Conservation (phyloP, 2,888 invertebrate genomes). For the Melinaea marsaeus region DNA sequence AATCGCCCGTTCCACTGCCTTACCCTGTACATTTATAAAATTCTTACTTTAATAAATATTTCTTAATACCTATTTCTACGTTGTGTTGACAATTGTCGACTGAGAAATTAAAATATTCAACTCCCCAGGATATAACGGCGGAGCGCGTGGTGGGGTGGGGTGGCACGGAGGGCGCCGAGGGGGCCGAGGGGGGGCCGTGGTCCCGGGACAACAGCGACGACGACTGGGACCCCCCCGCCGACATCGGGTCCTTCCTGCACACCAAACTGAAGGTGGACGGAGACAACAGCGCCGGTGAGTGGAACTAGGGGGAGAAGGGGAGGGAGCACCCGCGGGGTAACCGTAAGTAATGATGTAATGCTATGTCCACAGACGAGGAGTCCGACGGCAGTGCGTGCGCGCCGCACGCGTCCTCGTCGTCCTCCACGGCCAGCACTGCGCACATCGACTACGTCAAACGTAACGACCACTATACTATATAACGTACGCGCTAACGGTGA, state of each 20-base stretch:
- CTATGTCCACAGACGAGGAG: constrained; percentile 52
- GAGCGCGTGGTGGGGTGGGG: constrained; percentile 63
- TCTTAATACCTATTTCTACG: too few relatives aligned
- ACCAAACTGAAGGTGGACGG: constrained; percentile 63
- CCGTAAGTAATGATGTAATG: too few relatives aligned
- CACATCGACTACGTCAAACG: constrained; percentile 44
- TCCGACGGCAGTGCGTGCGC: constrained; percentile 52
- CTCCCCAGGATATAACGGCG: constrained; percentile 60
- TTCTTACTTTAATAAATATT: too few relatives aligned
- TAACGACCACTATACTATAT: constrained; percentile 30
- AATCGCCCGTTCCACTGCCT: too few relatives aligned
- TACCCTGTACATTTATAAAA: too few relatives aligned
- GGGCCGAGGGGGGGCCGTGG: constrained; percentile 33
- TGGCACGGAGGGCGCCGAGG: constrained; percentile 22
- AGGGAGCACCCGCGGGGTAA: too few relatives aligned
- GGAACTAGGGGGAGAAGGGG: not conserved
- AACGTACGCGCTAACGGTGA: not conserved
- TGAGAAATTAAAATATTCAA: not conserved
- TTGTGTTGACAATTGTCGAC: not conserved
- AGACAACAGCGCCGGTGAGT: constrained; percentile 62
- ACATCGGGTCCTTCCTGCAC: constrained; percentile 71
- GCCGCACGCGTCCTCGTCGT: constrained; percentile 43
- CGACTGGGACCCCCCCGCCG: constrained; percentile 68
- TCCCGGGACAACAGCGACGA: constrained; percentile 59
- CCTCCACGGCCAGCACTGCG: constrained; percentile 42